phyloP scores from a whole-genome alignment of 1,140 invertebrate genomes.

The Drosophila bocki region DNA sequence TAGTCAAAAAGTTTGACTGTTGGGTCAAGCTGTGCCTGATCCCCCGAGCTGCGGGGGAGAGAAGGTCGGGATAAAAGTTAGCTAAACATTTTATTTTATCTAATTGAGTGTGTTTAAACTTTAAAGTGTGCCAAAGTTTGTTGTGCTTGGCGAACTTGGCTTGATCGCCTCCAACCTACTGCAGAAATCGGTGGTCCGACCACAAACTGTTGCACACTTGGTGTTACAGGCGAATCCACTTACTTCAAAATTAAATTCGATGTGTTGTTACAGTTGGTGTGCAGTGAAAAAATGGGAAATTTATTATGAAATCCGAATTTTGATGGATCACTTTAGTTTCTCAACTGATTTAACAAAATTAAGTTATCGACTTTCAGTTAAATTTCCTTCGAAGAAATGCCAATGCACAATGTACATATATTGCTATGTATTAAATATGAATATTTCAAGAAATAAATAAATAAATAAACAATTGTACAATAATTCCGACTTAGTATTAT shows the following conservation, averaged over 20 bases:
- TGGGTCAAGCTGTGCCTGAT: slow-evolving; percentile 78
- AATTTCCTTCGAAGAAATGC: too few species aligned
- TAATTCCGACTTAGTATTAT: not conserved
- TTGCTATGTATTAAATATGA: too few species aligned
- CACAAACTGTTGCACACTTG: slow-evolving; percentile 62
- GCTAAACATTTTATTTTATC: slow-evolving; percentile 83
- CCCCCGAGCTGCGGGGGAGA: slow-evolving; percentile 19
- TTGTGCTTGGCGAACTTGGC: slow-evolving; percentile 46
- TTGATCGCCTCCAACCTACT: slow-evolving; percentile 25
- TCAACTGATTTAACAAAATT: too few species aligned
- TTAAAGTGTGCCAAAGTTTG: slow-evolving; percentile 80
- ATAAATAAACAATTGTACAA: too few species aligned
- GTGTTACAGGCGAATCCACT: slow-evolving; percentile 15
- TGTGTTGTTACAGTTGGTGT: not conserved
- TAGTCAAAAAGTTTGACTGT: slow-evolving; percentile 79
- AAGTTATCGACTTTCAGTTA: too few species aligned
- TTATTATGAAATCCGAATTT: not conserved
- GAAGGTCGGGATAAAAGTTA: slow-evolving; percentile 54
- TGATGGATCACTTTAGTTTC: too few species aligned
- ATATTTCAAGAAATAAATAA: too few species aligned
- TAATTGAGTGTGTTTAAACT: slow-evolving; percentile 83
- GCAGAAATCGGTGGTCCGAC: slow-evolving; percentile 24
- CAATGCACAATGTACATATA: too few species aligned
- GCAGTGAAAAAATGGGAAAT: not conserved
- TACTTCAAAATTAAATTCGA: slow-evolving; percentile 26